A percentile compares a stretch with the other conserved stretches of the same genome.
phyloP scores from a whole-genome alignment of 2,797 vertebrate species.

The Ctenopoma kingsleyae region DNA sequence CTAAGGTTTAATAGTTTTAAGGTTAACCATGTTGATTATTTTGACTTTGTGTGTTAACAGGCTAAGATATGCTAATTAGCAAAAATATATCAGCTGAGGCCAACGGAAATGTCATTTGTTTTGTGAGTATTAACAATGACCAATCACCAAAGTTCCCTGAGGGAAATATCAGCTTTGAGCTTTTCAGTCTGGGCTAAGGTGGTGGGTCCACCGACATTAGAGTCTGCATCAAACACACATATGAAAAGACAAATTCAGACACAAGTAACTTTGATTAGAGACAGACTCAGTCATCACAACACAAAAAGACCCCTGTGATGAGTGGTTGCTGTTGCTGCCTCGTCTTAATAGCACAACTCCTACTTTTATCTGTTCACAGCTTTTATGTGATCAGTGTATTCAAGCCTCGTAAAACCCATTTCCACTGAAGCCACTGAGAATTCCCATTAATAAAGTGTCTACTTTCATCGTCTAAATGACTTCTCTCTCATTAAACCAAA shows the following conservation, averaged over 20 bases:
- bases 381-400: neutral
- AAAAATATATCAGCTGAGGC: neutral
- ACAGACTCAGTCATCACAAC: slow-evolving; percentile 28
- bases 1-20: no score
- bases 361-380: slow-evolving; percentile 25
- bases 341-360: slow-evolving; percentile 8
- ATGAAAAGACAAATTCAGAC: slow-evolving; percentile 29
- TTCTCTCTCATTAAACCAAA: slow-evolving; percentile 66
- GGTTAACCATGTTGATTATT: no score
- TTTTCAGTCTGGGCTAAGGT: no score
- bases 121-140: no score
- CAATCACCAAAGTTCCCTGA: neutral
- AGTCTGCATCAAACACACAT: neutral
- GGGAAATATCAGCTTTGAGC: no score
- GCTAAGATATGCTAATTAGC: neutral
- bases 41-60: neutral
- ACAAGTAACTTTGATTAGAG: slow-evolving; percentile 5
- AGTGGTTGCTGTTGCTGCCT: neutral
- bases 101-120: neutral
- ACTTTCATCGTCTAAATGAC: slow-evolving; percentile 64
- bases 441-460: slow-evolving; percentile 50
- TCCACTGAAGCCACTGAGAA: slow-evolving; percentile 31
- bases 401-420: slow-evolving; percentile 24
- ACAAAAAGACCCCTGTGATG: slow-evolving; percentile 18
- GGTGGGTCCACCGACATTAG: neutral